Conservation (phyloP, 1,140 invertebrate species). For the Bombus picipes region DNA sequence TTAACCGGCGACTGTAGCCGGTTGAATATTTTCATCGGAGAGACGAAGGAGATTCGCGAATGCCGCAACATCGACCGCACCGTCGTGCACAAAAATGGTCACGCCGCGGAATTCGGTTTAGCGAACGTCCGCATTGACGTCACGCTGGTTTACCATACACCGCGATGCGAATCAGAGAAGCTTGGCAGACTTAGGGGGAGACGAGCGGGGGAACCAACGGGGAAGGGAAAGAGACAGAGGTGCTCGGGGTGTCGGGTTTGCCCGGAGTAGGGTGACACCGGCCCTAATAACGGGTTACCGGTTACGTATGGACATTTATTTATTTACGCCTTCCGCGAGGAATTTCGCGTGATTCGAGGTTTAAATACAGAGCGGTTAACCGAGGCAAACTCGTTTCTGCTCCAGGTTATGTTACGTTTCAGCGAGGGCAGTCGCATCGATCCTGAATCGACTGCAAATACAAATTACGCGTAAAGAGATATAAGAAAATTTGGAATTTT, state of each 20-base stretch:
- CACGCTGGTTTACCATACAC: conserved; percentile 1
- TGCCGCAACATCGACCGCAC: background rate
- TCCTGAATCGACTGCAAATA: background rate
- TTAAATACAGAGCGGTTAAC: conserved; percentile 51
- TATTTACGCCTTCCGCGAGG: conserved; percentile 72
- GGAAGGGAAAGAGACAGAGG: conserved; percentile 9
- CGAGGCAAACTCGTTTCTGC: conserved; percentile 37
- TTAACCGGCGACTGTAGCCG: too few relatives aligned
- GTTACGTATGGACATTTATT: conserved; percentile 76
- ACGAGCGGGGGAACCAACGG: background rate
- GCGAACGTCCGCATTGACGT: conserved; percentile 36
- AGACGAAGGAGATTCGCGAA: background rate
- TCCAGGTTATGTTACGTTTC: too few relatives aligned
- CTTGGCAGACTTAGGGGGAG: conserved; percentile 7
- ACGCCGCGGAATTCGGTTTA: conserved; percentile 43
- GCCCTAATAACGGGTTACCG: conserved; percentile 77
- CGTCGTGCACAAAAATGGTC: conserved; percentile 33
- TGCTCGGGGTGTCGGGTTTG: conserved; percentile 47
- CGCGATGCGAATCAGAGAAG: background rate
- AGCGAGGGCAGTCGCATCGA: background rate
- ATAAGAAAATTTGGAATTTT: background rate
- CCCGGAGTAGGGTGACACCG: conserved; percentile 69
- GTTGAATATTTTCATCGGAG: background rate
- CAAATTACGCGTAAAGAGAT: background rate
- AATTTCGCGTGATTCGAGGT: conserved; percentile 76